Percentiles rank a stretch among this genome's conserved stretches.
phyloP scores from a whole-genome alignment of 2,888 invertebrate genomes.

The Mylabris sibirica region DNA sequence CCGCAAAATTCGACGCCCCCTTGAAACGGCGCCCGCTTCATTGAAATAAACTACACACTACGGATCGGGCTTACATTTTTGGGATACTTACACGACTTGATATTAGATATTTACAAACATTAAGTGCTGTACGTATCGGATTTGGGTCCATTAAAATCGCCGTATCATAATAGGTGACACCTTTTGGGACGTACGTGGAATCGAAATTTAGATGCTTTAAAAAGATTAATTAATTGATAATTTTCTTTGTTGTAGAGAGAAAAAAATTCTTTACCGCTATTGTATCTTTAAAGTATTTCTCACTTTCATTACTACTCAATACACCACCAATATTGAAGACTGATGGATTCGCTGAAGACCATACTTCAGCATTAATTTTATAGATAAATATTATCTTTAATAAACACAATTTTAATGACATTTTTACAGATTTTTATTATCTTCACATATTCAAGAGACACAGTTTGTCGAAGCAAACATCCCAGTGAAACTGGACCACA shows the following conservation, averaged over 20 bases:
- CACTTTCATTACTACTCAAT: constrained; percentile 82
- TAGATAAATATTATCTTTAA: background rate
- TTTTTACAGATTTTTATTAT: background rate
- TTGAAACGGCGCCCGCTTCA: no score
- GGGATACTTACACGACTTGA: constrained; percentile 73
- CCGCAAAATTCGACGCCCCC: no score
- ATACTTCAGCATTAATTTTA: constrained; percentile 40
- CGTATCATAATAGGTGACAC: constrained; percentile 86
- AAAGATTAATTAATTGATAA: constrained; percentile 13
- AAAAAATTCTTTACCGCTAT: constrained; percentile 70
- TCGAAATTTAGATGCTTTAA: constrained; percentile 84
- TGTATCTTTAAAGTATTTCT: constrained; percentile 81
- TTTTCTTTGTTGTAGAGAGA: background rate
- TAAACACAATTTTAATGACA: background rate
- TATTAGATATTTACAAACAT: constrained; percentile 91
- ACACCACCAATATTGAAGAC: constrained; percentile 92
- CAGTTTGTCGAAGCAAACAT: background rate
- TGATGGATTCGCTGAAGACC: constrained; percentile 53
- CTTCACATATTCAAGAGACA: background rate
- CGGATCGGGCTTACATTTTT: no score
- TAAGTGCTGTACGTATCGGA: constrained; percentile 92
- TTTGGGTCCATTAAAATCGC: constrained; percentile 94
- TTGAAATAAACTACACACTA: no score
- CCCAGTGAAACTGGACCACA: constrained; percentile 39
- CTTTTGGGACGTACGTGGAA: constrained; percentile 81